These are phyloP conservation scores for Latheticus oryzae DNA, from an alignment of 2,888 invertebrate genomes.

Conservation along the genomic window DNA sequence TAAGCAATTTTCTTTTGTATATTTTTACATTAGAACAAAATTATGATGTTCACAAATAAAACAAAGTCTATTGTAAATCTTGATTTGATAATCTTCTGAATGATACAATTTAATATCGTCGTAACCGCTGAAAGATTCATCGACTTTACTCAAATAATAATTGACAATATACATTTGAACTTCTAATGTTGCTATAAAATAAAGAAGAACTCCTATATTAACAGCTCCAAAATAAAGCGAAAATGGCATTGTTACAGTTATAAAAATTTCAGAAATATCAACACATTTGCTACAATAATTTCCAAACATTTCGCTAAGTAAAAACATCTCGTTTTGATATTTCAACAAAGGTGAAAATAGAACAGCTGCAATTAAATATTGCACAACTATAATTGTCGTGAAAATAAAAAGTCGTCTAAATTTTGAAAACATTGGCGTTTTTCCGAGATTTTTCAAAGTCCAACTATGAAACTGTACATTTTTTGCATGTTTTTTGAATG, in stretches of 20 bases:
- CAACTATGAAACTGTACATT: not conserved
- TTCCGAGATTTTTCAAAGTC: not conserved
- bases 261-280: not conserved
- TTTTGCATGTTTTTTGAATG: not conserved
- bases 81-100: no score
- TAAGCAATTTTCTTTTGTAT: no score
- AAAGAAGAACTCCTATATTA: not conserved
- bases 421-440: not conserved
- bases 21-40: no score
- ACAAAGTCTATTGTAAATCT: no score
- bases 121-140: no score
- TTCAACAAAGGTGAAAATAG: constrained; percentile 4
- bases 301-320: not conserved
- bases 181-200: not conserved
- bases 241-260: not conserved
- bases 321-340: not conserved
- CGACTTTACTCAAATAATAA: no score
- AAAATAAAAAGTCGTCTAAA: constrained; percentile 4
- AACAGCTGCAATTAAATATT: not conserved
- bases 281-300: not conserved
- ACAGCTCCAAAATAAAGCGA: not conserved
- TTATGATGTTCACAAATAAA: no score
- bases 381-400: not conserved
- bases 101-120: no score
- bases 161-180: not conserved